These are phyloP conservation scores for Microtus ochrogaster DNA, from an alignment of 2,113 vertebrate species.

Conservation along the genomic window DNA sequence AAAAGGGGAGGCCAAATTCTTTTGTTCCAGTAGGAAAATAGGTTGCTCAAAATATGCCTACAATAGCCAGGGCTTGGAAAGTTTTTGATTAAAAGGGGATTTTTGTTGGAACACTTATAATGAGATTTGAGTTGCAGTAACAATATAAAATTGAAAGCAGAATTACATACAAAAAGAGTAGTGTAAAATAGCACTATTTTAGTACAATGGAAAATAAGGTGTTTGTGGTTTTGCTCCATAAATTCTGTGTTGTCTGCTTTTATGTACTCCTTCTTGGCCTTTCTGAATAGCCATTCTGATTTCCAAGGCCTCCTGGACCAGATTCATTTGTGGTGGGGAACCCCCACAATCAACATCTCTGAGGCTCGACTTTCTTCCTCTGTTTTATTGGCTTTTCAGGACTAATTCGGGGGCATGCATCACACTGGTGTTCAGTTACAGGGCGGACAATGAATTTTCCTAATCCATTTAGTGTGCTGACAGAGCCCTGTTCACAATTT, in stretches of 20 bases:
- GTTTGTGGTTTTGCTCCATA: conserved; percentile 83
- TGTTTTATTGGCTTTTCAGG: conserved; percentile 81
- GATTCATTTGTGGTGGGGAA: conserved; percentile 71
- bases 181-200: conserved; percentile 82
- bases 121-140: conserved; percentile 77
- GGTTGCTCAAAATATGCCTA: conserved; percentile 66
- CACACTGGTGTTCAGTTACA: conserved; percentile 64
- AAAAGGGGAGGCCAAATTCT: conserved; percentile 43
- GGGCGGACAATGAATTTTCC: conserved; percentile 75
- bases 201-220: conserved; percentile 85
- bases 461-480: conserved; percentile 83
- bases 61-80: conserved; percentile 72
- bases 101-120: conserved; percentile 77
- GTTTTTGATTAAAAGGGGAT: conserved; percentile 76
- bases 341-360: conserved; percentile 69
- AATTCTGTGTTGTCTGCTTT: conserved; percentile 83
- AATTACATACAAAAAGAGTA: conserved; percentile 82
- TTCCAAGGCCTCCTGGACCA: conserved; percentile 70
- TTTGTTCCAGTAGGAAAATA: conserved; percentile 70
- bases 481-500: conserved; percentile 75
- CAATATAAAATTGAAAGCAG: conserved; percentile 85
- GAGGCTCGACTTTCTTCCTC: conserved; percentile 66
- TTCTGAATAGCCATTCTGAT: conserved; percentile 77
- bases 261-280: conserved; percentile 69
- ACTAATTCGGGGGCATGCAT: conserved; percentile 69